Percentiles rank a stretch among this genome's conserved stretches.
These are phyloP conservation scores for Agapornis roseicollis DNA, from an alignment of 2,113 vertebrate genomes.

Conservation along the genomic window DNA sequence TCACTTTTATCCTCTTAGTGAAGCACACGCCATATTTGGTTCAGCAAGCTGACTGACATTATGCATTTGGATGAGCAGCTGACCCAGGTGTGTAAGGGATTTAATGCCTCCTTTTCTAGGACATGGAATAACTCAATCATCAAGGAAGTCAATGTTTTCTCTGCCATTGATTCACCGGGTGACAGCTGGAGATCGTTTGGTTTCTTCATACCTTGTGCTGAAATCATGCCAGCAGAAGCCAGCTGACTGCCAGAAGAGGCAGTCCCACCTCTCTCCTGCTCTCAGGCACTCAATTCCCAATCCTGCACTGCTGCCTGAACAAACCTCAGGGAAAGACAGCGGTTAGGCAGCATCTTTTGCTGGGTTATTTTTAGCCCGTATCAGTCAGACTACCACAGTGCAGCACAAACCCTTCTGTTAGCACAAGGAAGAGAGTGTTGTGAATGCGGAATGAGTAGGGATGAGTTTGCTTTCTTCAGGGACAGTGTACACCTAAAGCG, in stretches of 20 bases:
- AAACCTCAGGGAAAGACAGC: neutral
- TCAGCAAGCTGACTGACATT: neutral
- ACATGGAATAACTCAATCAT: neutral
- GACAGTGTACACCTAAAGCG: neutral
- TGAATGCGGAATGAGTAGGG: neutral
- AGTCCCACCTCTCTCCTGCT: neutral
- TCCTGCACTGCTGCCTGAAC: neutral
- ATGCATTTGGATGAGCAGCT: neutral
- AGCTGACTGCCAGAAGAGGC: neutral
- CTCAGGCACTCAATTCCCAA: neutral
- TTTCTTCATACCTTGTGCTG: neutral
- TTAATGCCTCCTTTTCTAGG: neutral
- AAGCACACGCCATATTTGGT: neutral
- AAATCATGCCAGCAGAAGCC: neutral
- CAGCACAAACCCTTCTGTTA: neutral
- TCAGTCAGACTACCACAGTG: neutral
- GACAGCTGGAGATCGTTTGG: neutral
- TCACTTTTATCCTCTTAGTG: neutral
- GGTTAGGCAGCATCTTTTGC: neutral
- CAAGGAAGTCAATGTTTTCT: neutral
- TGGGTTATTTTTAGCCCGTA: neutral
- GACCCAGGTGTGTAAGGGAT: neutral
- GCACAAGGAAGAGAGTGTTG: neutral
- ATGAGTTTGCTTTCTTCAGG: neutral
- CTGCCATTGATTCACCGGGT: neutral